A percentile compares a stretch with the other conserved stretches of the same genome.
Conservation (phyloP, 2,113 vertebrate genomes). For the Chamaetylas fuelleborni region DNA sequence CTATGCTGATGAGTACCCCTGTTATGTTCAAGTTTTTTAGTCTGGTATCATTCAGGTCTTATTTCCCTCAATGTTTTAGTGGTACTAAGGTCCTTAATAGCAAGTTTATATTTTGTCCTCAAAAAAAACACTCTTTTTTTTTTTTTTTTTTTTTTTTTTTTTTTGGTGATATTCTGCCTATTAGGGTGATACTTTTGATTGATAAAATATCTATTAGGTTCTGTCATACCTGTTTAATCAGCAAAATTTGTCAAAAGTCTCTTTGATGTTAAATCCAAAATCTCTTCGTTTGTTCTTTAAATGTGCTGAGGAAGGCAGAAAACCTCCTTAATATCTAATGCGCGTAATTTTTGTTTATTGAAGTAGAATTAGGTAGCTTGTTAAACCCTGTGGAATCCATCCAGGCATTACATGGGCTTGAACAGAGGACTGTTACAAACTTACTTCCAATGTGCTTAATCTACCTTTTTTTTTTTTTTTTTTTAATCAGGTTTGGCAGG, state of each 20-base stretch:
- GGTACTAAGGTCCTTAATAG: background rate
- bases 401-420: background rate
- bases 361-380: background rate
- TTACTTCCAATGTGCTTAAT: background rate
- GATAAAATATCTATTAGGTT: background rate
- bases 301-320: background rate
- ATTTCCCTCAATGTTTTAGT: background rate
- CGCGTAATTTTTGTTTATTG: background rate
- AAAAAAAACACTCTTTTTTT: background rate
- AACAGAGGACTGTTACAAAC: background rate
- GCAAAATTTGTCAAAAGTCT: background rate
- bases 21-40: background rate
- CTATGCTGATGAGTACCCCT: background rate
- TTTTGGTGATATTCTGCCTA: background rate
- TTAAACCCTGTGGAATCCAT: background rate
- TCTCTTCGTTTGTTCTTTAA: background rate
- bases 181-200: background rate
- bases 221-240: background rate
- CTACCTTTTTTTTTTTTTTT: conserved; percentile 1
- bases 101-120: background rate
- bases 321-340: background rate
- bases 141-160: background rate
- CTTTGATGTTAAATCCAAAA: background rate
- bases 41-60: background rate
- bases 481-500: conserved; percentile 87